Evolutionary conservation across 2,797 vertebrate species (phyloP), one percentile per base, ranked within the genome.

Genomic region (Intellagama lesueurii): DNA sequence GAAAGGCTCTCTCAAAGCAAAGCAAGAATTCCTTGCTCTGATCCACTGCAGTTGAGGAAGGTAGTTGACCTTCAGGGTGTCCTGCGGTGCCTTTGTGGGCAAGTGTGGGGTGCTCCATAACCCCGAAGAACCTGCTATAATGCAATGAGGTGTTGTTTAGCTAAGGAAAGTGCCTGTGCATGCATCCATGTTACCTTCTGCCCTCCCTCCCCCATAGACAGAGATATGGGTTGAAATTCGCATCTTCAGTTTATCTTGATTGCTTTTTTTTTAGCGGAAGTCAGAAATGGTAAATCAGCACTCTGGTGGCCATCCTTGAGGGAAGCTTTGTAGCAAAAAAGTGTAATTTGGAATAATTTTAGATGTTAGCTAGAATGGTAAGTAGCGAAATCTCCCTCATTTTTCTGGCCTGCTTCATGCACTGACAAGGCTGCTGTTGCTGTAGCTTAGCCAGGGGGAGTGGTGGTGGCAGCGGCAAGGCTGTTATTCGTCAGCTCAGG

Each of bases 1-100:
- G 56, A 56, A 70, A 26, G 77, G 12, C 24, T 9, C 11, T 0
- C 12, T 1, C 30, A 26, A 22, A 14, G n/a, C 40, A 30, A 32
- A 76, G 19, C 56, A 64, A 40, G 5, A 68, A 0, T 14, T 22
- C 69, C 19, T 64, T 16, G 32, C 35, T 77, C 76, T n/a, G 24
- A 40, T 75, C 44, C 30, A 35, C 26, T 76, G 40, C 12, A 76
- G n/a, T 69, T 30, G 9, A 76, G 81, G 85, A 12, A 0, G 28
- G 3, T 30, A 72, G 86, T 40, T 94, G 93, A 94, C 94, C 93
- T 95, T 95, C 94, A 94, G 90, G 56, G 28, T 49, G 0, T 77
- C 89, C 93, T 94, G 94, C 85, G 85, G 90, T 91, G 90, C 88
- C 85, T 89, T 12, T 89, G 26, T 12, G 22, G 5, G 69, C 52